phyloP scores from a whole-genome alignment of 2,888 invertebrate genomes.

The Boloria selene region DNA sequence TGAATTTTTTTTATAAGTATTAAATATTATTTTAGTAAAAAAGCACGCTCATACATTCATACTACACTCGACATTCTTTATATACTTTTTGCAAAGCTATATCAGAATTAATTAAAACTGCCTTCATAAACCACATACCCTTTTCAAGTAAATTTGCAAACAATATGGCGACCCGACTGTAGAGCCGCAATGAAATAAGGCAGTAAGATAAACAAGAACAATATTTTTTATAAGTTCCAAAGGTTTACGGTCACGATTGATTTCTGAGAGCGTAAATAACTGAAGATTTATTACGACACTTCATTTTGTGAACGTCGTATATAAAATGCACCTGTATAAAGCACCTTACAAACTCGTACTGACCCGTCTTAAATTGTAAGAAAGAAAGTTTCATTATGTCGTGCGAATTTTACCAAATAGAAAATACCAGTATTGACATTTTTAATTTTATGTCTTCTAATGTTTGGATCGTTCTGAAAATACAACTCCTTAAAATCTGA shows the following conservation, averaged over 20 bases:
- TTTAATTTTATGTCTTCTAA: too few species aligned
- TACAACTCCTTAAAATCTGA: too few species aligned
- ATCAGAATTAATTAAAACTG: slow-evolving; percentile 5
- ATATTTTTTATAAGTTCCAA: slow-evolving; percentile 24
- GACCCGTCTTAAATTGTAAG: neutral
- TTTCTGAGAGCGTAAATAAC: slow-evolving; percentile 42
- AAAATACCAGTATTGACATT: too few species aligned
- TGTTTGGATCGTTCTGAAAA: too few species aligned
- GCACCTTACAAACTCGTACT: neutral
- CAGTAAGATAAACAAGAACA: slow-evolving; percentile 19
- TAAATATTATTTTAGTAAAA: too few species aligned
- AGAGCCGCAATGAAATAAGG: slow-evolving; percentile 10
- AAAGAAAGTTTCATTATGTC: neutral
- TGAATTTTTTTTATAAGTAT: too few species aligned
- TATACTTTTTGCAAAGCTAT: too few species aligned
- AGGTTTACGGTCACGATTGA: slow-evolving; percentile 44
- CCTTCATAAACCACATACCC: neutral
- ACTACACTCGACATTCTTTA: too few species aligned
- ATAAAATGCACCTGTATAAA: slow-evolving; percentile 20
- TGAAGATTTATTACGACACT: slow-evolving; percentile 43
- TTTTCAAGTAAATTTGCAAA: neutral
- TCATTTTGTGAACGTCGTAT: slow-evolving; percentile 33
- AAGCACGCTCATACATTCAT: too few species aligned
- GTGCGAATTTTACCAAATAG: too few species aligned
- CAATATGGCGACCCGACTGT: neutral